These are phyloP conservation scores for Heterohyrax brucei DNA, from an alignment of 2,797 vertebrate species.

Conservation along the genomic window DNA sequence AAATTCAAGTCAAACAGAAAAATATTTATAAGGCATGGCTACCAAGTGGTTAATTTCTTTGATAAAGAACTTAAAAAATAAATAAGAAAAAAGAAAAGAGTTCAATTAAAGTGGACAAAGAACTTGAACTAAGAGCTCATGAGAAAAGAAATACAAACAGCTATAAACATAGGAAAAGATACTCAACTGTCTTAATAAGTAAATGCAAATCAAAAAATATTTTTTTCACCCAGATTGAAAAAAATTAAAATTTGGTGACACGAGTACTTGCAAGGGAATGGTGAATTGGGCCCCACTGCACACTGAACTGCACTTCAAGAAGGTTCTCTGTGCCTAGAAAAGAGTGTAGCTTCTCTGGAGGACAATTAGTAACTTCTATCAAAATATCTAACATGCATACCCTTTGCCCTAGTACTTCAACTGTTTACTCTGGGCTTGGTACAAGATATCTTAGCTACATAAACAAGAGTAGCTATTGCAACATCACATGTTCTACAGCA, in stretches of 20 bases:
- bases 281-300: neutral
- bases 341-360: neutral
- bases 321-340: neutral
- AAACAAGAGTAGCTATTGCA: neutral
- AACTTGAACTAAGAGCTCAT: neutral
- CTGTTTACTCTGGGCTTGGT: neutral
- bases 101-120: conserved; percentile 1
- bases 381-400: conserved; percentile 12
- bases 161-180: conserved; percentile 35
- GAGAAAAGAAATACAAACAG: conserved; percentile 60
- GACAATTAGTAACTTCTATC: neutral
- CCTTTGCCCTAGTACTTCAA: neutral
- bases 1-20: conserved; percentile 48
- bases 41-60: conserved; percentile 37
- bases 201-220: neutral
- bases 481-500: neutral
- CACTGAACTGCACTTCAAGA: neutral
- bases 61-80: conserved; percentile 52
- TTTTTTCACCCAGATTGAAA: neutral
- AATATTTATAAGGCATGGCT: neutral
- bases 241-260: conserved; percentile 60
- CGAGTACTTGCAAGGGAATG: neutral
- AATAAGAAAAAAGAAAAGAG: conserved; percentile 11
- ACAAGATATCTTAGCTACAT: conserved; percentile 2
- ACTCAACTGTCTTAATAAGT: conserved; percentile 21